Evolutionary conservation across 2,888 invertebrate species (phyloP).

Genomic region (Augochlorella aurata): DNA sequence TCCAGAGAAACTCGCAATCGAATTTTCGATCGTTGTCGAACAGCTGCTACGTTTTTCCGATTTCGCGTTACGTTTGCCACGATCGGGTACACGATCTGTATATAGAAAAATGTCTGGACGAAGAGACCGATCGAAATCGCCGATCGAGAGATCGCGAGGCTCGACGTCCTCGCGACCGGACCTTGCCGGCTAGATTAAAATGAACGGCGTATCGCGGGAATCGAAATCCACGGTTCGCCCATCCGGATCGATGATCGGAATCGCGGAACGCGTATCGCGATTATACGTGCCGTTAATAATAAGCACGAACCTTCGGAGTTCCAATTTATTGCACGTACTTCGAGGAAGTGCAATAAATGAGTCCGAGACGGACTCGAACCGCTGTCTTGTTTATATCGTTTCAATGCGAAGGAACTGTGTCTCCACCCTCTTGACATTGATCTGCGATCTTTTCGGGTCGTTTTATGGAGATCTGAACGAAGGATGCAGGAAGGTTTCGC

Average conservation of each 20-base stretch:
- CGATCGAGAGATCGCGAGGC: constrained; percentile 19
- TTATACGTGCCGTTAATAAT: constrained; percentile 55
- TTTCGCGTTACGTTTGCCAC: not conserved
- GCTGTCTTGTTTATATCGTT: not conserved
- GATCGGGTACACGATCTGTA: not conserved
- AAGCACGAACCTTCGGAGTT: constrained; percentile 34
- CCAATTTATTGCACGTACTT: not conserved
- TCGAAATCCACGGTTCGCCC: constrained; percentile 48
- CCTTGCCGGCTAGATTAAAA: constrained; percentile 68
- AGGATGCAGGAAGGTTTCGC: no score
- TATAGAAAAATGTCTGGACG: not conserved
- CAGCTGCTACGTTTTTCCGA: not conserved
- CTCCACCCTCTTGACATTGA: no score
- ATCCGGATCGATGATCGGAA: constrained; percentile 22
- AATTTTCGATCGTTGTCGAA: not conserved
- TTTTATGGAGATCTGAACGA: no score
- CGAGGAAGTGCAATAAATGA: constrained; percentile 18
- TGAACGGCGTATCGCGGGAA: constrained; percentile 64
- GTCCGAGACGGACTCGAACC: constrained; percentile 1
- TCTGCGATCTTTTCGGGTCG: no score
- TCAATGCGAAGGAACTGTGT: no score
- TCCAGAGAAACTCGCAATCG: no score
- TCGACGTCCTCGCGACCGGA: constrained; percentile 47
- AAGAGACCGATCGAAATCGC: constrained; percentile 25
- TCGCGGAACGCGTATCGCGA: constrained; percentile 25